phyloP scores from a whole-genome alignment of 2,797 vertebrate species.

The Serranus cabrilla region DNA sequence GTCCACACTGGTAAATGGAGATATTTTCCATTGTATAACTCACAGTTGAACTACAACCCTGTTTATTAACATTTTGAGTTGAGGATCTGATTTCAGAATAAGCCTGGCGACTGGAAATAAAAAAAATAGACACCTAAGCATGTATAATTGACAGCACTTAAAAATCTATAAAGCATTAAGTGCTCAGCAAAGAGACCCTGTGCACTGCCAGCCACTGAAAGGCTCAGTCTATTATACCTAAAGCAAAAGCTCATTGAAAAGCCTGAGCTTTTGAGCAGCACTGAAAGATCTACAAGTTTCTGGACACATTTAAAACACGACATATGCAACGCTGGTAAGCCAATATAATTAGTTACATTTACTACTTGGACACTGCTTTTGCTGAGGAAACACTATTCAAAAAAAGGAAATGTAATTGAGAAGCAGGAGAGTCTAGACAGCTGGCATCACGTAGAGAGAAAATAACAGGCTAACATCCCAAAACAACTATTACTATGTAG shows the following conservation, averaged over 20 bases:
- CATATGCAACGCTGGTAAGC: background rate
- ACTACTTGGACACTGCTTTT: conserved; percentile 1
- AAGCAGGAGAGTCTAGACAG: conserved; percentile 22
- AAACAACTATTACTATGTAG: conserved; percentile 43
- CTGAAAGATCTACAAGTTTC: background rate
- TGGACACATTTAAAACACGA: background rate
- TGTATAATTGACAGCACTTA: conserved; percentile 38
- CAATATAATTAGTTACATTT: background rate
- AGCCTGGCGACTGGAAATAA: background rate
- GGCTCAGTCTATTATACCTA: conserved; percentile 19
- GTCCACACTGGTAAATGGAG: background rate
- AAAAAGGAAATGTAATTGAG: conserved; percentile 2
- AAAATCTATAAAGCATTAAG: conserved; percentile 23
- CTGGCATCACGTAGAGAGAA: background rate
- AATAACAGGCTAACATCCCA: conserved; percentile 33
- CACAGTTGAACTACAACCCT: background rate
- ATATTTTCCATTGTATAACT: background rate
- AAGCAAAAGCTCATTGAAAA: conserved; percentile 11
- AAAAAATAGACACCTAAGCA: background rate
- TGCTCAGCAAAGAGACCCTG: conserved; percentile 18
- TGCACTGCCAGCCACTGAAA: background rate
- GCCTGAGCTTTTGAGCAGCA: background rate
- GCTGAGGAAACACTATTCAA: background rate
- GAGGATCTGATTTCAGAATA: conserved; percentile 8
- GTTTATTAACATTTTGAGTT: background rate